Base-by-base conservation (phyloP, 2,888 invertebrate species). In the Malthinus seriepunctatus region DNA sequence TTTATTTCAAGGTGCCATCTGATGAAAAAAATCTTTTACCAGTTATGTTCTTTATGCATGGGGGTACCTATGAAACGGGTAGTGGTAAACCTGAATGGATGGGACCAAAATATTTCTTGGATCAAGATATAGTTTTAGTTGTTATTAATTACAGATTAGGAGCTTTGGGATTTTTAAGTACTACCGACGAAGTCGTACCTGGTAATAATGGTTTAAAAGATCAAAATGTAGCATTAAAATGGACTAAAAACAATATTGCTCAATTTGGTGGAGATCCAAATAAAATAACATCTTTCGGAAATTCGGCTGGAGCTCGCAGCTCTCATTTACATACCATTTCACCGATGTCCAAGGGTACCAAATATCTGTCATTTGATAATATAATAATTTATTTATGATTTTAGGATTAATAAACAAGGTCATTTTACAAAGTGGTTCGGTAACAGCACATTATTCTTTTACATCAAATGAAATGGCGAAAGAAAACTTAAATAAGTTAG, bases 11-110 rank as follows among this genome's bases (percentile, higher is more conserved):
- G 23, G 5, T 5, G 23, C 2, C 2, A 23, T 23, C 23, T 3
- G 23, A 15, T 12, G 23, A n/a, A 6, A 9, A 42, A n/a, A 23
- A 3, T 23, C n/a, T 4, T 12, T 51, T 84, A 6, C 88, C 90
- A 0, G 90, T 90, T 0, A 89, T 91, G 89, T 81, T 91, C n/a
- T 91, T 88, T 78, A 80, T 88, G 61, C 88, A 88, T 56, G 88
- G 88, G 0, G 90, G 91, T 2, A 90, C 90, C 3, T 90, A 88
- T 86, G 82, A 89, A 72, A 88, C 88, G 57, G 90, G 90, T 1
- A 83, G 87, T 1, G 87, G 88, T 0, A 85, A 86, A 46, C 85
- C 86, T 1, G 73, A 79, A 3, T 88, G 85, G 79, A 90, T 90
- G 68, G 88, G 88, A 0, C 89, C 90, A 0, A 85, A 89, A 62